phyloP scores from a whole-genome alignment of 2,113 vertebrate species.

The Gopherus evgoodei region DNA sequence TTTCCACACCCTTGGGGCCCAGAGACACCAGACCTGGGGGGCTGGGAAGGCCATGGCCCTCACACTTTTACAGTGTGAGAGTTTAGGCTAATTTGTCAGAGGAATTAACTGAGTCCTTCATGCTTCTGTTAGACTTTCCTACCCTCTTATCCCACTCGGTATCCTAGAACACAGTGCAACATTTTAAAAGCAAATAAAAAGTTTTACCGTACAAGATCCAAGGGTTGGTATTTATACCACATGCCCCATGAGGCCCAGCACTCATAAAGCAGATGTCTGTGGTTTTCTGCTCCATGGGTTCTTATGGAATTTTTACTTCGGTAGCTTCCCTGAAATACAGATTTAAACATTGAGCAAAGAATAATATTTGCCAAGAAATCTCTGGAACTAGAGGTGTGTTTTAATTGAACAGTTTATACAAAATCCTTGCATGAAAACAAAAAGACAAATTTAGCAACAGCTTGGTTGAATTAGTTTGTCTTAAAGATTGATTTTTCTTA shows the following conservation, averaged over 20 bases:
- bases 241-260: conserved; percentile 96
- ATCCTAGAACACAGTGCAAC: neutral
- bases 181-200: neutral
- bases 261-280: conserved; percentile 91
- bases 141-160: neutral
- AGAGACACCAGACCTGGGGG: neutral
- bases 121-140: neutral
- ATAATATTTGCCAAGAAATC: neutral
- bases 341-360: conserved; percentile 9
- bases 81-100: neutral
- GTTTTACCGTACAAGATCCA: conserved; percentile 91
- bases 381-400: neutral
- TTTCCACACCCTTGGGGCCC: neutral
- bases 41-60: too few species aligned
- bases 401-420: neutral
- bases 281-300: conserved; percentile 93
- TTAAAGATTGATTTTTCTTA: neutral
- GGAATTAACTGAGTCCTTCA: neutral
- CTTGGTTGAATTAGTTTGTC: neutral
- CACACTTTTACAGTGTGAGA: neutral
- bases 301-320: conserved; percentile 93
- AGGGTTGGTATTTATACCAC: conserved; percentile 97
- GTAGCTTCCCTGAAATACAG: conserved; percentile 88
- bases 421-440: neutral
- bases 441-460: neutral